Conservation (phyloP, 2,888 invertebrate species). For the Drosophila quasianomalipes region DNA sequence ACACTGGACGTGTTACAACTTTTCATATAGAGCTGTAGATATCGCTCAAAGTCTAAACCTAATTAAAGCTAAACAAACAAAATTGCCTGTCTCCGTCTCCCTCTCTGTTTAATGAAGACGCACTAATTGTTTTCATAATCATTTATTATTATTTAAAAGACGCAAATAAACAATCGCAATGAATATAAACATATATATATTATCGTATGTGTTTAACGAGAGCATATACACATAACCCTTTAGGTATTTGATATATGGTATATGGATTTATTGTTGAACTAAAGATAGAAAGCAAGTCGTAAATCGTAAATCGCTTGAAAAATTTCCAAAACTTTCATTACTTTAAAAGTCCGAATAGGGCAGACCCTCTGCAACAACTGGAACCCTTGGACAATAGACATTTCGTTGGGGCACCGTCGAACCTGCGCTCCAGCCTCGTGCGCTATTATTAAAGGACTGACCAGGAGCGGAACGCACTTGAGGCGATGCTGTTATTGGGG, state of each 20-base stretch:
- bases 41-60: background rate
- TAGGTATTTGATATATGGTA: background rate
- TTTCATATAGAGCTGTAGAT: background rate
- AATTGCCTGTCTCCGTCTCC: background rate
- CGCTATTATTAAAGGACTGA: constrained; percentile 92
- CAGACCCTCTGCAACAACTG: constrained; percentile 41
- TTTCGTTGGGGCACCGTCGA: constrained; percentile 6
- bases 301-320: constrained; percentile 46
- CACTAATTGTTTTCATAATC: constrained; percentile 30
- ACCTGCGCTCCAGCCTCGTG: constrained; percentile 90
- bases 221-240: constrained; percentile 1
- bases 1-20: too few relatives aligned
- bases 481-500: background rate
- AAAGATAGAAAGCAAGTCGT: constrained; percentile 33
- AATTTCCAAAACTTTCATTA: constrained; percentile 1
- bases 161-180: constrained; percentile 65
- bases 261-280: constrained; percentile 2
- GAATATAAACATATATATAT: constrained; percentile 28
- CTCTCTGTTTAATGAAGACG: background rate
- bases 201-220: constrained; percentile 14
- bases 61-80: background rate
- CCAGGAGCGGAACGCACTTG: constrained; percentile 32
- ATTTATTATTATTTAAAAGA: constrained; percentile 47
- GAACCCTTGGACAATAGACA: constrained; percentile 8
- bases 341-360: constrained; percentile 79